phyloP scores from a whole-genome alignment of 2,888 invertebrate genomes.

The Chrysolina oricalcia region DNA sequence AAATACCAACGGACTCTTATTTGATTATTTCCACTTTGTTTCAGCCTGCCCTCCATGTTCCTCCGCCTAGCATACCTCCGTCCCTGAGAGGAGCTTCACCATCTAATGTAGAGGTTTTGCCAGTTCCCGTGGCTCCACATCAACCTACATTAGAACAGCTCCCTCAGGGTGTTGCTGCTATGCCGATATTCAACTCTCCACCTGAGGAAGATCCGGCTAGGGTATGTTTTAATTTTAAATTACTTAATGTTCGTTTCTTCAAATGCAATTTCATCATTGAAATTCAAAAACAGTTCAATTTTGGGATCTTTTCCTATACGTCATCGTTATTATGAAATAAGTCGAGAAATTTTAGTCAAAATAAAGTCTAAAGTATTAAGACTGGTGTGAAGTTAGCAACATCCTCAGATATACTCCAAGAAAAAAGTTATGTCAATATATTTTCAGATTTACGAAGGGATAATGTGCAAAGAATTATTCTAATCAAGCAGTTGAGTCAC shows the following conservation, averaged over 20 bases:
- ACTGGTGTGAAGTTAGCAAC: too few species aligned
- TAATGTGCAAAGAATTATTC: too few species aligned
- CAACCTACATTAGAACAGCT: slow-evolving; percentile 65
- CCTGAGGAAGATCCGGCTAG: slow-evolving; percentile 59
- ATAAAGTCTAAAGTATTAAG: too few species aligned
- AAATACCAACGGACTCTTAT: neutral
- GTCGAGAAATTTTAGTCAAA: too few species aligned
- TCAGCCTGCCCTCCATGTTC: slow-evolving; percentile 68
- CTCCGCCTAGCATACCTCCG: slow-evolving; percentile 59
- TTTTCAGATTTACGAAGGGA: too few species aligned
- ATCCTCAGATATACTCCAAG: too few species aligned
- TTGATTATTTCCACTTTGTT: slow-evolving; percentile 59
- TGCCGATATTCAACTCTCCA: slow-evolving; percentile 56
- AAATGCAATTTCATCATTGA: neutral
- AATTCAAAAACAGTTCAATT: too few species aligned
- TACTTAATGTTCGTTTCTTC: neutral
- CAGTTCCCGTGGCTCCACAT: slow-evolving; percentile 55
- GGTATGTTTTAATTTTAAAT: slow-evolving; percentile 33
- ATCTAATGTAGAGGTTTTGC: slow-evolving; percentile 33
- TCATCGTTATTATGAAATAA: too few species aligned
- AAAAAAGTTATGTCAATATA: too few species aligned
- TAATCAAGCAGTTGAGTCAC: too few species aligned
- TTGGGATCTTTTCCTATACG: too few species aligned
- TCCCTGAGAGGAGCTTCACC: slow-evolving; percentile 58
- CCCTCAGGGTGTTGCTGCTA: slow-evolving; percentile 62